Evolutionary conservation across 1,140 invertebrate genomes (phyloP).

Genomic region (Drosophila ironensis): DNA sequence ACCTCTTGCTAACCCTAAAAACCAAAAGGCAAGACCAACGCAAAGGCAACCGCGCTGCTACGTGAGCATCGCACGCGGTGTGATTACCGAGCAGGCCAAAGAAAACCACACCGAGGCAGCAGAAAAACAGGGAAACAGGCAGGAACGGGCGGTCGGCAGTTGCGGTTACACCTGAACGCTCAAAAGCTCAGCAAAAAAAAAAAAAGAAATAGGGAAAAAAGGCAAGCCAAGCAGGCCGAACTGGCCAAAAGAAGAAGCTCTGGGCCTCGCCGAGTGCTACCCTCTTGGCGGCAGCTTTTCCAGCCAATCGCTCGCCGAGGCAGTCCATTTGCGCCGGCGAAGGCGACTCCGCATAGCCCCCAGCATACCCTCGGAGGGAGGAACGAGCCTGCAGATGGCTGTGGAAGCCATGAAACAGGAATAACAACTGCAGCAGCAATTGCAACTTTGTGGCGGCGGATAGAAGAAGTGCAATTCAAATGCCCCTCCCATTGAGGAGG

Average conservation of each 20-base stretch:
- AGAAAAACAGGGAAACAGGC: too few species aligned
- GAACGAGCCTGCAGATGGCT: too few species aligned
- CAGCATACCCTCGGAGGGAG: background rate
- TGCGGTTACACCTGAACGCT: conserved; percentile 59
- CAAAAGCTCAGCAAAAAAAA: background rate
- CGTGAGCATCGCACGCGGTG: conserved; percentile 72
- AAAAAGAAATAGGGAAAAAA: background rate
- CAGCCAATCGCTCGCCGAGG: too few species aligned
- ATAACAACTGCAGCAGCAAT: conserved; percentile 50
- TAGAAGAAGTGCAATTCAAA: conserved; percentile 71
- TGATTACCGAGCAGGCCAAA: conserved; percentile 47
- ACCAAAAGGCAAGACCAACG: background rate
- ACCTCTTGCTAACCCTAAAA: too few species aligned
- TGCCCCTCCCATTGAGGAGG: conserved; percentile 35
- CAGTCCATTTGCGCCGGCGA: too few species aligned
- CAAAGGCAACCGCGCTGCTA: conserved; percentile 52
- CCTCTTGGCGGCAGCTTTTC: too few species aligned
- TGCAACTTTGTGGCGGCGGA: conserved; percentile 63
- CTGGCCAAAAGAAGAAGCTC: too few species aligned
- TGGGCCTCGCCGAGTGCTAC: background rate
- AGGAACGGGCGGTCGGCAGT: conserved; percentile 35
- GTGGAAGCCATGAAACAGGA: conserved; percentile 14
- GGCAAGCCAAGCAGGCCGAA: too few species aligned
- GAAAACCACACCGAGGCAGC: background rate
- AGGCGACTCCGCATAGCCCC: too few species aligned